Evolutionary conservation across 2,888 invertebrate genomes (phyloP), one percentile per base, ranked within the genome.

Genomic region (Tanaodytes sp.): DNA sequence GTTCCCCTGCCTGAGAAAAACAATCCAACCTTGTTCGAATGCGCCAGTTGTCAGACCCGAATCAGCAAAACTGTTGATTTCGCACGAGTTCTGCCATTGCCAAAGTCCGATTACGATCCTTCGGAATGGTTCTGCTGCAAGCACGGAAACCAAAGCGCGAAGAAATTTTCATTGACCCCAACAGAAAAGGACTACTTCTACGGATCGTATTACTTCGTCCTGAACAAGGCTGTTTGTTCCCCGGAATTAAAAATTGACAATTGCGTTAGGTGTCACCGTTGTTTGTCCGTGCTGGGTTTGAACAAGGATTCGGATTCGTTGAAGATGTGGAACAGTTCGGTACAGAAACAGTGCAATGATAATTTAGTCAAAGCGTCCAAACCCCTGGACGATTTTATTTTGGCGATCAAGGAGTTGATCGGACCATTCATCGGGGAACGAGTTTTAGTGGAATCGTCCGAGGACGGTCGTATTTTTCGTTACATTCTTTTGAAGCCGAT

Each of bases 81-180:
- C 37, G 63, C 75, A 49, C 78, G 81, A 70, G 67, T 84, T 19
- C 63, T 84, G 30, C 82, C 84, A 19, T 43, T 82, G 19, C 84
- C 84, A 2, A 77, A 79, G 54, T 63, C 54, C 19, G 79, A 82
- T 19, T 84, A 78, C 42, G 83, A 84, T 65, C 78, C 79, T 9
- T 72, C 73, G n/a, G 83, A 84, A 58, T 85, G 84, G 83, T 85
- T 83, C 63, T 85, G 84, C 49, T 82, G 83, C 49, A 79, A 73
- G 9, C 80, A 83, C 42, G n/a, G n/a, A n/a, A 73, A 40, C 27
- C 12, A 12, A 4, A 15, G 31, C 2, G 4, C 40, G 2, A 30
- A 36, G 9, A 36, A 52, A 1, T 57, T 54, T 2, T 48, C 54
- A 8, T 58, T 84, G 16, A 59, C 70, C 33, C 82, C 83, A 15